phyloP scores from a whole-genome alignment of 2,113 vertebrate species.

The Mus spicilegus region DNA sequence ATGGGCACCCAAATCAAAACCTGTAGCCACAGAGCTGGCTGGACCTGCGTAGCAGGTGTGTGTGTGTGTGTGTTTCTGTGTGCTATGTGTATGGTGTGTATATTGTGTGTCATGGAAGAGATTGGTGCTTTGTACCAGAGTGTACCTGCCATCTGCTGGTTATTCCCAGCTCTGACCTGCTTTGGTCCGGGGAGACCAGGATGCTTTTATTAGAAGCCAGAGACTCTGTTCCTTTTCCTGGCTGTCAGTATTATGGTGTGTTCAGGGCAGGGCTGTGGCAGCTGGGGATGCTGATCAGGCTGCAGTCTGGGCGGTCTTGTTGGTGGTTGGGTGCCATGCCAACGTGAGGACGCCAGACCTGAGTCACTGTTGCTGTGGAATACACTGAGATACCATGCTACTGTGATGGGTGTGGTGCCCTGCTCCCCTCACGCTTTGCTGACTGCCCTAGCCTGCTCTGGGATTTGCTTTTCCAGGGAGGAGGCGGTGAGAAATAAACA shows the following conservation, averaged over 20 bases:
- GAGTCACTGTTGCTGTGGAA: not conserved
- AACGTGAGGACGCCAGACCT: not conserved
- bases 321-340: not conserved
- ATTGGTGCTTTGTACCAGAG: not conserved
- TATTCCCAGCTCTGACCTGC: constrained; percentile 33
- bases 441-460: not conserved
- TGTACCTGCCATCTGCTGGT: not conserved
- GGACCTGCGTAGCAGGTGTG: accelerated
- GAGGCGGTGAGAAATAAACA: not conserved
- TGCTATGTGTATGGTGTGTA: not conserved
- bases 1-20: not conserved
- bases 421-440: not conserved
- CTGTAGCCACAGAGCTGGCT: too few relatives aligned
- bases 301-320: not conserved
- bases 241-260: not conserved
- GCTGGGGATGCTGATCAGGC: not conserved
- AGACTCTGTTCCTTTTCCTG: not conserved
- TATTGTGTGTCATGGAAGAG: not conserved
- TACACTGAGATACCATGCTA: not conserved
- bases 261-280: accelerated
- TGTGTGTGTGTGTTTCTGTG: not conserved
- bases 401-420: not conserved
- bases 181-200: constrained; percentile 17
- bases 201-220: not conserved
- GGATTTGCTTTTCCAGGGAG: not conserved